These are phyloP conservation scores for Paracanthobrama guichenoti DNA, from an alignment of 2,113 vertebrate genomes.

Conservation along the genomic window DNA sequence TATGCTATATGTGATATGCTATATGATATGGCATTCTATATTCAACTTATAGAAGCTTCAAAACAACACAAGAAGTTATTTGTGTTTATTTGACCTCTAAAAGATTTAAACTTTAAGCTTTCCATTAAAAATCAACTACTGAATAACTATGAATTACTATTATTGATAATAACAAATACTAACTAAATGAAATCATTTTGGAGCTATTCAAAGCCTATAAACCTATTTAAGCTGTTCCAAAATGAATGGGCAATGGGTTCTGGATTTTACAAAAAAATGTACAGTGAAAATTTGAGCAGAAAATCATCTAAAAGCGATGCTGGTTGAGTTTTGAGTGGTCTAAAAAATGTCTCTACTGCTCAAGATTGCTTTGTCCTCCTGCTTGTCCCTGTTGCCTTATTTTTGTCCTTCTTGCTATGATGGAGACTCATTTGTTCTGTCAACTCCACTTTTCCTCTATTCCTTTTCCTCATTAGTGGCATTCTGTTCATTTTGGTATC, in stretches of 20 bases:
- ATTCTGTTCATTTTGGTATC: constrained; percentile 47
- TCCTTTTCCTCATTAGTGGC: constrained; percentile 53
- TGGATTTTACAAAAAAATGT: background rate
- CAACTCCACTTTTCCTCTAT: constrained; percentile 46
- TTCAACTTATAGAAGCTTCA: background rate
- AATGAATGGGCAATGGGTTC: background rate
- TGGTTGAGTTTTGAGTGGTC: background rate
- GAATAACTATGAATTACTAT: background rate
- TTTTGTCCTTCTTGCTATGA: constrained; percentile 39
- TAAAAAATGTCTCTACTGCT: background rate
- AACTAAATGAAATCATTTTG: background rate
- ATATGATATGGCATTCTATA: background rate
- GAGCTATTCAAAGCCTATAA: background rate
- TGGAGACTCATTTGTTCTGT: constrained; percentile 46
- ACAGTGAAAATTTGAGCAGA: background rate
- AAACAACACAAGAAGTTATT: background rate
- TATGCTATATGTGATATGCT: too few relatives aligned
- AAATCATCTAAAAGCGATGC: background rate
- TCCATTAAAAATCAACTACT: background rate
- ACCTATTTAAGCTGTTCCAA: background rate
- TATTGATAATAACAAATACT: background rate
- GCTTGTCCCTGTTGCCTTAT: background rate
- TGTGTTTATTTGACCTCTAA: background rate
- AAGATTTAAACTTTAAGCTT: background rate
- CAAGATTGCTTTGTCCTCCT: constrained; percentile 45